These are phyloP conservation scores for Apamea monoglypha DNA, from an alignment of 2,888 invertebrate genomes.

Conservation along the genomic window DNA sequence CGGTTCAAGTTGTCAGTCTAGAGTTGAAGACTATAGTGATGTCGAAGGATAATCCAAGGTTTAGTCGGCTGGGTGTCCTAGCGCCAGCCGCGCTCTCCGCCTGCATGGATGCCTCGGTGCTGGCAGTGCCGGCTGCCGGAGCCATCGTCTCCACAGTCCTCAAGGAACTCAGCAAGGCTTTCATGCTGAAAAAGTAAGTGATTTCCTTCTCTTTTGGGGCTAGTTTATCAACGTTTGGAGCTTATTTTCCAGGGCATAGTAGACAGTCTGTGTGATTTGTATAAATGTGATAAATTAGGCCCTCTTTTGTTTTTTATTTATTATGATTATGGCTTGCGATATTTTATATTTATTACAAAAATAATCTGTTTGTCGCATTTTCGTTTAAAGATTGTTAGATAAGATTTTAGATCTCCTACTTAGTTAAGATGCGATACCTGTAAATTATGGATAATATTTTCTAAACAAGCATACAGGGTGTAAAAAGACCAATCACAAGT, in stretches of 20 bases:
- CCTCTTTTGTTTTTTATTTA: not conserved
- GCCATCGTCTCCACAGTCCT: slow-evolving; percentile 87
- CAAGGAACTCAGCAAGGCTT: slow-evolving; percentile 87
- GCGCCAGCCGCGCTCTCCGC: slow-evolving; percentile 87
- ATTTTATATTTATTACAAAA: not conserved
- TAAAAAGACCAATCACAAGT: not conserved
- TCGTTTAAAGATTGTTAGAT: not conserved
- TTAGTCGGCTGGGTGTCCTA: slow-evolving; percentile 85
- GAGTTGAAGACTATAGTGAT: slow-evolving; percentile 73
- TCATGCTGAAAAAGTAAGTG: slow-evolving; percentile 88
- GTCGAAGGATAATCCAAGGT: slow-evolving; percentile 81
- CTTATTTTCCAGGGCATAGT: not conserved
- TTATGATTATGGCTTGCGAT: slow-evolving; percentile 22
- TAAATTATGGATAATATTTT: not conserved
- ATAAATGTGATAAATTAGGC: not conserved
- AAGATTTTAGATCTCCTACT: not conserved
- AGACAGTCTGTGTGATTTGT: not conserved
- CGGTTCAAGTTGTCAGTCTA: slow-evolving; percentile 55
- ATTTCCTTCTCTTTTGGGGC: not conserved
- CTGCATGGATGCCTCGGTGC: slow-evolving; percentile 87
- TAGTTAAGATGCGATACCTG: not conserved
- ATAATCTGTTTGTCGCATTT: not conserved
- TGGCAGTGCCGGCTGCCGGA: slow-evolving; percentile 87
- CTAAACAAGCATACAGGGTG: not conserved
- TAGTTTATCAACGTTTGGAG: not conserved